phyloP scores from a whole-genome alignment of 2,113 vertebrate species.

The Psilopsiagon aurifrons region DNA sequence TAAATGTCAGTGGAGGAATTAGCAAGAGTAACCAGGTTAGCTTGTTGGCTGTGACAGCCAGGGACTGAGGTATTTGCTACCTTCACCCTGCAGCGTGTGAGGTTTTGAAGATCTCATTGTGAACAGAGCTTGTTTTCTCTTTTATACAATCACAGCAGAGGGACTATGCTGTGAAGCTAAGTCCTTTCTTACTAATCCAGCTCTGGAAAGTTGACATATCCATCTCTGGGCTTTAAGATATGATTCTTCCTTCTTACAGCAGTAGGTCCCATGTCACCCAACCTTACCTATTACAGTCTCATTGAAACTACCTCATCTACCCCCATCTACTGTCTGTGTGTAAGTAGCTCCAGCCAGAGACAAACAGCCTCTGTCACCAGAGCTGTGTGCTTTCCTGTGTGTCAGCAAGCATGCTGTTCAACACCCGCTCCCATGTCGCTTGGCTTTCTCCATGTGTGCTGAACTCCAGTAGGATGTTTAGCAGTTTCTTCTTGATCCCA shows the following conservation, averaged over 20 bases:
- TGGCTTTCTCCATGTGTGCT: background rate
- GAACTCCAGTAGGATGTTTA: background rate
- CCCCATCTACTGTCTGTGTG: background rate
- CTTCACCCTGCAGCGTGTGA: background rate
- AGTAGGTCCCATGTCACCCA: background rate
- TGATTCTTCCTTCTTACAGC: background rate
- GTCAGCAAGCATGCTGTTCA: accelerated
- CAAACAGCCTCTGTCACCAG: background rate
- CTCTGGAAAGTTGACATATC: background rate
- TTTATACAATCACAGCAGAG: background rate
- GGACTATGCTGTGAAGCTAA: background rate
- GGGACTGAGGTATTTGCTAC: background rate
- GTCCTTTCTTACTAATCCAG: background rate
- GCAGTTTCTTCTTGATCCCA: background rate
- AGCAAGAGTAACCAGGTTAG: background rate
- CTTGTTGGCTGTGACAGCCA: background rate
- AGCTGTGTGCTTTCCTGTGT: background rate
- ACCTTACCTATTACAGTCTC: background rate
- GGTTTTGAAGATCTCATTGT: background rate
- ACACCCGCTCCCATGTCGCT: accelerated
- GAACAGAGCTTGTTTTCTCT: background rate
- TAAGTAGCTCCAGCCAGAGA: background rate
- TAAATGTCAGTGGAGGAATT: background rate
- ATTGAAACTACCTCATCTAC: background rate
- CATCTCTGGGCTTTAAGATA: background rate